Evolutionary conservation across 1,140 invertebrate genomes (phyloP).

Genomic region (Saccostrea glomerata): DNA sequence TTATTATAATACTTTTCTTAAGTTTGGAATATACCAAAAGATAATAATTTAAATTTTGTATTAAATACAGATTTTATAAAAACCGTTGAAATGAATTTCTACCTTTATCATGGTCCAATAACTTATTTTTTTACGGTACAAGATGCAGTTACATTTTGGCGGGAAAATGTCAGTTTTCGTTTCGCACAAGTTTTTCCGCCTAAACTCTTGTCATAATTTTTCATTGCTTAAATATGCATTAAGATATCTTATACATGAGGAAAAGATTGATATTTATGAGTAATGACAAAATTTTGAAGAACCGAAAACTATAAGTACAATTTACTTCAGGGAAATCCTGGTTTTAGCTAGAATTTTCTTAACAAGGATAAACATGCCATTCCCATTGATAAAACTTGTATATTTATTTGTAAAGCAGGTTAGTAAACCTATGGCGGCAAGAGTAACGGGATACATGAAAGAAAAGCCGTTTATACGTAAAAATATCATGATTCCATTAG

Average conservation of each 20-base stretch:
- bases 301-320: conserved; percentile 1
- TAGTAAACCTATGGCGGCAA: neutral
- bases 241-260: too few relatives aligned
- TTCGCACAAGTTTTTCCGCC: too few relatives aligned
- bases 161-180: conserved; percentile 2
- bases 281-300: too few relatives aligned
- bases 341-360: neutral
- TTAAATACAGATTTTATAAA: too few relatives aligned
- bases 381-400: conserved; percentile 13
- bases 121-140: neutral
- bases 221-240: too few relatives aligned
- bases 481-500: conserved; percentile 13
- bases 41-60: too few relatives aligned
- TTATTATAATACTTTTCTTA: too few relatives aligned
- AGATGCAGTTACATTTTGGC: neutral
- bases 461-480: neutral
- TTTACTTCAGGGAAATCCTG: neutral
- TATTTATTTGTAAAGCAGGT: conserved; percentile 17
- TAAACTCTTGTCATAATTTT: too few relatives aligned
- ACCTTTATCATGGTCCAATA: too few relatives aligned
- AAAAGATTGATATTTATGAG: too few relatives aligned
- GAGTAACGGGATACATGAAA: neutral
- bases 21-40: too few relatives aligned
- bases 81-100: too few relatives aligned
- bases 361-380: neutral